Base-by-base conservation (phyloP, 1,140 invertebrate genomes). In the Drosophila grimshawi region DNA sequence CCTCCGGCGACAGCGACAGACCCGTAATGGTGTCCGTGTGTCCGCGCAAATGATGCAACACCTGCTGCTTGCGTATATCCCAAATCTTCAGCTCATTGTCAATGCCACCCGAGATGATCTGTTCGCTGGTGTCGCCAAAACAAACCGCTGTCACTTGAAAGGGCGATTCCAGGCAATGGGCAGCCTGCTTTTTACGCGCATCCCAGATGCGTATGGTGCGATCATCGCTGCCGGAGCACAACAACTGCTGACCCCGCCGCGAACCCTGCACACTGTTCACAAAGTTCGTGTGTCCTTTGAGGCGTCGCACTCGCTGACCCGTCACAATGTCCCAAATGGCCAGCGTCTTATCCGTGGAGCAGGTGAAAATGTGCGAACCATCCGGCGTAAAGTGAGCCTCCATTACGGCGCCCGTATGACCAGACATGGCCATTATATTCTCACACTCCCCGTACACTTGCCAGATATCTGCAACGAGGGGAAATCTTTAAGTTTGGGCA, bases 81-180 rank as follows among this genome's bases (percentile, higher is more conserved):
- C 98, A 99, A 1, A 99, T 97, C 95, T 99, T 99, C 4, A 99
- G 95, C 65, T 98, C 97, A 93, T 99, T 99, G 92, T 99, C 99
- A 53, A 99, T 97, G 3, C 99, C 99, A 43, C 96, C 98, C 51
- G 96, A 96, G 33, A 96, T 95, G 2, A 97, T 94, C 93, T 98
- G 97, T 91, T 99, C 98, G 0, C 97, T 95, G 5, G 97, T 99
- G 86, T 99, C 98, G 92, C 98, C 99, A 92, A 99, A 99, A 6
- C 97, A 95, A 1, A 99, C 97, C 0, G 98, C 94, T 32, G 98
- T 98, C 1, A 99, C 96, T 74, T 96, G 96, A 93, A 96, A 99
- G 0, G 94, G 94, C 61, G 96, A 96, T 91, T 98, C 97, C 29
- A 99, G 94, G 0, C 96, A 96, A 32, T 96, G 94, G 29, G 95